Evolutionary conservation across 2,888 invertebrate species (phyloP).

Genomic region (Melangyna quadrimaculata): DNA sequence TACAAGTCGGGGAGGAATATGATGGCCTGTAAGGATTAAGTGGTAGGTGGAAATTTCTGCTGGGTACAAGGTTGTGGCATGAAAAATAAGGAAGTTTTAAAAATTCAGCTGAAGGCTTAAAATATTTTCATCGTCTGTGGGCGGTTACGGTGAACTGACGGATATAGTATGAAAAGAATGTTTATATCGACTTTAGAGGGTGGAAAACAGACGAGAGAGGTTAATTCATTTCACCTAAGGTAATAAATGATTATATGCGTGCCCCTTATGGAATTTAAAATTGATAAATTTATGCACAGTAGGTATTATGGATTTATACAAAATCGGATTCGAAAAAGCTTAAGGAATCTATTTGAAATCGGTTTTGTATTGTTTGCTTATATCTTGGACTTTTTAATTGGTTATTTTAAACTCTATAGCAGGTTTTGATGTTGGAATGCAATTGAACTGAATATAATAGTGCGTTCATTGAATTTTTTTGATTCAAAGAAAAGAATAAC

Average conservation of each 20-base stretch:
- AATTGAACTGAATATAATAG: too few relatives aligned
- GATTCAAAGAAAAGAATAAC: too few relatives aligned
- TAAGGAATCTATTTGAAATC: neutral
- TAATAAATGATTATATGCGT: slow-evolving; percentile 59
- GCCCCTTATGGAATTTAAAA: slow-evolving; percentile 73
- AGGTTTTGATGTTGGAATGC: too few relatives aligned
- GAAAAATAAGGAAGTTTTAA: slow-evolving; percentile 30
- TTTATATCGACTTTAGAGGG: slow-evolving; percentile 56
- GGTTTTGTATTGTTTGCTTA: neutral
- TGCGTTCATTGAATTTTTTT: too few relatives aligned
- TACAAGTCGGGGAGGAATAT: slow-evolving; percentile 17
- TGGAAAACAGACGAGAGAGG: slow-evolving; percentile 75
- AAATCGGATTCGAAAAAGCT: neutral
- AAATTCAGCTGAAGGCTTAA: slow-evolving; percentile 5
- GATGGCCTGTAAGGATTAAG: slow-evolving; percentile 25
- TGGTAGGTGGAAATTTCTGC: slow-evolving; percentile 44
- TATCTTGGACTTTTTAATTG: neutral
- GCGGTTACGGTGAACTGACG: slow-evolving; percentile 58
- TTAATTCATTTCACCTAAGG: slow-evolving; percentile 74
- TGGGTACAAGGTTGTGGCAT: neutral
- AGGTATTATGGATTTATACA: neutral
- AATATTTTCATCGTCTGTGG: slow-evolving; percentile 31
- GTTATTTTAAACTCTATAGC: too few relatives aligned
- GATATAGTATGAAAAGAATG: slow-evolving; percentile 62
- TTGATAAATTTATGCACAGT: slow-evolving; percentile 74